phyloP scores from a whole-genome alignment of 1,140 invertebrate species.

The Sinella curviseta region DNA sequence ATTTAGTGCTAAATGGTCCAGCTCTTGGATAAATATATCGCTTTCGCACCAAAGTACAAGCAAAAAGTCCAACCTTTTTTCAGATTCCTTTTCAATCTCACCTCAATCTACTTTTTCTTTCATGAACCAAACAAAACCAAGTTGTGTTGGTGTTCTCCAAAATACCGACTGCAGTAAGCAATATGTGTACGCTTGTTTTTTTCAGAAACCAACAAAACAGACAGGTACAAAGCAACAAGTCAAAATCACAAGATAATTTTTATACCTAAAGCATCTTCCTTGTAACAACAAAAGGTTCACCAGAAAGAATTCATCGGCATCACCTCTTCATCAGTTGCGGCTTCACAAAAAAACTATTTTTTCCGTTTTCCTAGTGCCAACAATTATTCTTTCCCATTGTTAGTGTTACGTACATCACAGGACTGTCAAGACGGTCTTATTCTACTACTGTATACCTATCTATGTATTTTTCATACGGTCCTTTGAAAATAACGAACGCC shows the following conservation, averaged over 20 bases:
- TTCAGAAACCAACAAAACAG: background rate
- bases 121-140: background rate
- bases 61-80: background rate
- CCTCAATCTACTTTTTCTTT: background rate
- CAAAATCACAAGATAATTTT: background rate
- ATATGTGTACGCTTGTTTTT: background rate
- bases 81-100: background rate
- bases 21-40: too few relatives aligned
- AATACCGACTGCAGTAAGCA: too few relatives aligned
- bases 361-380: background rate
- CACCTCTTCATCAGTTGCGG: constrained; percentile 11
- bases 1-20: too few relatives aligned
- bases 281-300: background rate
- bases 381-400: background rate
- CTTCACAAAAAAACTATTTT: background rate
- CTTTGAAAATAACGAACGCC: too few relatives aligned
- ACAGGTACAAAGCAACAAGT: constrained; percentile 1
- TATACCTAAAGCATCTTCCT: background rate
- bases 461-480: too few relatives aligned
- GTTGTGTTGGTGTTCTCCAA: background rate
- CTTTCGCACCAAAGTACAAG: background rate
- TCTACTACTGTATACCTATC: too few relatives aligned
- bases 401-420: background rate
- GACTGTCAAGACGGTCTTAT: too few relatives aligned
- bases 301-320: background rate